phyloP scores from a whole-genome alignment of 1,140 invertebrate species.

The Macrocentrus cingulum region DNA sequence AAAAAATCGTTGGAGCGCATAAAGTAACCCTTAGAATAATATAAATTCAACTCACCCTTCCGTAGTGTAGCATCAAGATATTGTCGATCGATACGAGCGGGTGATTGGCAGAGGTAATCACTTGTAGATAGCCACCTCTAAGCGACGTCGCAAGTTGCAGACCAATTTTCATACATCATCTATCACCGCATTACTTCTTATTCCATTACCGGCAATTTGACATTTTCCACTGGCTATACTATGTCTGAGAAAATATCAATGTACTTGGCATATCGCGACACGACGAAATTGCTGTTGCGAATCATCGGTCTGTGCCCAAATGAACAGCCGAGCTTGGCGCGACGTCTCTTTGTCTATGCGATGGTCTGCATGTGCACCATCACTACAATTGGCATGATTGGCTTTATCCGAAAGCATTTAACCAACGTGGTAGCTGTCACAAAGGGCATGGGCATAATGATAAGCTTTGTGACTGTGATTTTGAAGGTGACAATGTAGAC shows the following conservation, averaged over 20 bases:
- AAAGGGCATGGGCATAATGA: not conserved
- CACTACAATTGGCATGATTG: not conserved
- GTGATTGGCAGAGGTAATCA: no score
- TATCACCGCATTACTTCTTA: no score
- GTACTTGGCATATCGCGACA: conserved; percentile 1
- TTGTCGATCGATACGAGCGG: no score
- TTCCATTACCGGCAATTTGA: no score
- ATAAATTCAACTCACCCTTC: no score
- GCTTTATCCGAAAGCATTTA: not conserved
- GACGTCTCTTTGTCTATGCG: not conserved
- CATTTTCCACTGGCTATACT: not conserved
- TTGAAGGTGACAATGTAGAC: not conserved
- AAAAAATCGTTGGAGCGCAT: no score
- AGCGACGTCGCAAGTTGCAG: no score
- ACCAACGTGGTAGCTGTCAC: conserved; percentile 1
- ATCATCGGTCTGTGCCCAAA: not conserved
- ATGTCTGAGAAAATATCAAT: not conserved
- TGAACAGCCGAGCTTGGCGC: not conserved
- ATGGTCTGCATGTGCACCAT: not conserved
- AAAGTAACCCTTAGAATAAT: no score
- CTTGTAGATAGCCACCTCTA: no score
- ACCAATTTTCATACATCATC: no score
- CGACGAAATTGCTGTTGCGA: not conserved
- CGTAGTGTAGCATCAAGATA: no score
- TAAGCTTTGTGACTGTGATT: not conserved